These are phyloP conservation scores for Trimorus sp. DNA, from an alignment of 2,888 invertebrate species.

Conservation along the genomic window DNA sequence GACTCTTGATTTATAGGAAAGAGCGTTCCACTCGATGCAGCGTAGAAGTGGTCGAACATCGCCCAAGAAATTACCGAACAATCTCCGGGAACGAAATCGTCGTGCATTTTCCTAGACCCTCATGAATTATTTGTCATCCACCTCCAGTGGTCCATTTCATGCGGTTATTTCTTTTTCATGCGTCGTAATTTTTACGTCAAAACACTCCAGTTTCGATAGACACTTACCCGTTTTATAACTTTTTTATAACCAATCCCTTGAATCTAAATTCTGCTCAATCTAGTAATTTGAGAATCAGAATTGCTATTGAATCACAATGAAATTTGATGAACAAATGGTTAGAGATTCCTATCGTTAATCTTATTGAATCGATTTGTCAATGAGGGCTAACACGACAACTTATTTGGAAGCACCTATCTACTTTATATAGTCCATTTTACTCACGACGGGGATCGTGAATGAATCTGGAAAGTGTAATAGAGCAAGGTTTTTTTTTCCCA, in stretches of 20 bases:
- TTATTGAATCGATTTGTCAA: no score
- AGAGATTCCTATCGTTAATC: no score
- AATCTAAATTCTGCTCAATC: no score
- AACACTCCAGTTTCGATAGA: no score
- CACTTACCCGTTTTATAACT: no score
- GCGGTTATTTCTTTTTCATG: background rate
- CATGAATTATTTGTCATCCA: slow-evolving; percentile 33
- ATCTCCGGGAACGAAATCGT: slow-evolving; percentile 59
- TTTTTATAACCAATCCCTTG: no score
- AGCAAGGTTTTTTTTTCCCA: background rate
- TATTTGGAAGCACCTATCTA: no score
- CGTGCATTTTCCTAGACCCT: slow-evolving; percentile 30
- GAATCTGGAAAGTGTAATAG: background rate
- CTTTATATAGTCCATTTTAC: no score
- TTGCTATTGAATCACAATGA: no score
- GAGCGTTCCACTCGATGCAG: slow-evolving; percentile 66
- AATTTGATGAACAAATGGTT: no score
- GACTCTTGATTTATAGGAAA: slow-evolving; percentile 74
- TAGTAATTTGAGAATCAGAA: no score
- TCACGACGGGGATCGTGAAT: background rate
- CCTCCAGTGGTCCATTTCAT: slow-evolving; percentile 3
- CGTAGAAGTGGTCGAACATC: slow-evolving; percentile 67
- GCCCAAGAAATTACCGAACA: slow-evolving; percentile 73
- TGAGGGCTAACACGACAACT: no score
- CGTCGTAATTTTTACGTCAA: background rate